Conservation (phyloP, 1,140 invertebrate genomes). For the Bombus impatiens region DNA sequence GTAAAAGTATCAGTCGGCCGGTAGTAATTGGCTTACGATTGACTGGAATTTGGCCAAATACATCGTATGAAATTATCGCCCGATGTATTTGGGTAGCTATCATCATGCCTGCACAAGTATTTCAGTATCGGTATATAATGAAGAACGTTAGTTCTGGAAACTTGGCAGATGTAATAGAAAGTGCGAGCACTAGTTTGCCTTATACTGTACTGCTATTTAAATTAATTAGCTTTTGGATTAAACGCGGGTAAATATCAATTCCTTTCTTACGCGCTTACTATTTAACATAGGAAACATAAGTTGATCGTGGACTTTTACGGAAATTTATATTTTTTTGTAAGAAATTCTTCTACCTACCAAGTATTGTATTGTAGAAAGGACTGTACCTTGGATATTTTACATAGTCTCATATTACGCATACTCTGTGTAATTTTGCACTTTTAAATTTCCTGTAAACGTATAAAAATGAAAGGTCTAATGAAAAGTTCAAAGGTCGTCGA, state of each 20-base stretch:
- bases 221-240: slow-evolving; percentile 48
- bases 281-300: neutral
- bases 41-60: slow-evolving; percentile 52
- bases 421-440: too few species aligned
- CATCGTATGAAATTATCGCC: slow-evolving; percentile 13
- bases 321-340: too few species aligned
- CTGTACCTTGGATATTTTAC: too few species aligned
- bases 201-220: slow-evolving; percentile 48
- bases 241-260: slow-evolving; percentile 39
- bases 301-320: too few species aligned
- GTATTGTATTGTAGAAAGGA: too few species aligned
- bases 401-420: too few species aligned
- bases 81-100: slow-evolving; percentile 3
- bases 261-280: neutral
- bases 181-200: slow-evolving; percentile 45
- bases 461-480: too few species aligned
- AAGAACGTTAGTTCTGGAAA: slow-evolving; percentile 10
- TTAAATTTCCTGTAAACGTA: too few species aligned
- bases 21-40: slow-evolving; percentile 45
- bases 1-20: slow-evolving; percentile 1
- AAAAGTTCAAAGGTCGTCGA: neutral
- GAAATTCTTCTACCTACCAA: too few species aligned
- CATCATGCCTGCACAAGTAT: slow-evolving; percentile 28
- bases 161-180: slow-evolving; percentile 42
- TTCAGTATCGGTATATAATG: slow-evolving; percentile 50